phyloP scores from a whole-genome alignment of 2,888 invertebrate species.

The Eupithecia abbreviata region DNA sequence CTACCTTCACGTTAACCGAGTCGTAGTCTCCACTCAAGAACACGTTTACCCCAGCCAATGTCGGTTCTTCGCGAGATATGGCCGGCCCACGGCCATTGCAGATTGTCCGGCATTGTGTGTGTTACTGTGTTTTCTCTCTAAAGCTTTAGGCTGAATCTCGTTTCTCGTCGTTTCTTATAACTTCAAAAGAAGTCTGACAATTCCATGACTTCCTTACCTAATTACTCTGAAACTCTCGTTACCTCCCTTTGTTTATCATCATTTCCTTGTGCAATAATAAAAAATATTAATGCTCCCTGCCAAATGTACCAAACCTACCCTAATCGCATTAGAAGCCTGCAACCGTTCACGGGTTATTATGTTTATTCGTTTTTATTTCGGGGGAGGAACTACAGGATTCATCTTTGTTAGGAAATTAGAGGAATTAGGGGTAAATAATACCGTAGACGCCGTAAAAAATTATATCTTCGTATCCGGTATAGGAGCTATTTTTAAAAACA shows the following conservation, averaged over 20 bases:
- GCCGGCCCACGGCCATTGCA: too few relatives aligned
- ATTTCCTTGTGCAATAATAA: constrained; percentile 72
- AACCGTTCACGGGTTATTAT: constrained; percentile 79
- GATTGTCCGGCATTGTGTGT: too few relatives aligned
- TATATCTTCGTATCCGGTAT: too few relatives aligned
- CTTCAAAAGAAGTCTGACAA: background rate
- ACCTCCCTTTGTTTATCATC: constrained; percentile 70
- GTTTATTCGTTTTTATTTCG: constrained; percentile 73
- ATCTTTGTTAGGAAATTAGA: constrained; percentile 26
- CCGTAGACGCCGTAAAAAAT: background rate
- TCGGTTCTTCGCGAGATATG: too few relatives aligned
- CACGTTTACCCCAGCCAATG: too few relatives aligned
- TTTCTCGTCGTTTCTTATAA: background rate
- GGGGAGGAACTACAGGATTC: constrained; percentile 62
- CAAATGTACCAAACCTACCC: constrained; percentile 61
- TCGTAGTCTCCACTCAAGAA: too few relatives aligned
- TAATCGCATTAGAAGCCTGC: constrained; percentile 75
- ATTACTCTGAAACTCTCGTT: constrained; percentile 24
- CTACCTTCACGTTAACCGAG: too few relatives aligned
- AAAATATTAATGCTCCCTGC: constrained; percentile 77
- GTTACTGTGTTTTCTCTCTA: too few relatives aligned
- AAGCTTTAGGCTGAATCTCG: too few relatives aligned
- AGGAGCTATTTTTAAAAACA: too few relatives aligned
- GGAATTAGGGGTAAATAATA: constrained; percentile 28
- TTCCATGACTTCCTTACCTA: background rate